Percentiles rank a stretch among this genome's conserved stretches.
These are phyloP conservation scores for Nyleta sp. DNA, from an alignment of 2,888 invertebrate species.

Conservation along the genomic window DNA sequence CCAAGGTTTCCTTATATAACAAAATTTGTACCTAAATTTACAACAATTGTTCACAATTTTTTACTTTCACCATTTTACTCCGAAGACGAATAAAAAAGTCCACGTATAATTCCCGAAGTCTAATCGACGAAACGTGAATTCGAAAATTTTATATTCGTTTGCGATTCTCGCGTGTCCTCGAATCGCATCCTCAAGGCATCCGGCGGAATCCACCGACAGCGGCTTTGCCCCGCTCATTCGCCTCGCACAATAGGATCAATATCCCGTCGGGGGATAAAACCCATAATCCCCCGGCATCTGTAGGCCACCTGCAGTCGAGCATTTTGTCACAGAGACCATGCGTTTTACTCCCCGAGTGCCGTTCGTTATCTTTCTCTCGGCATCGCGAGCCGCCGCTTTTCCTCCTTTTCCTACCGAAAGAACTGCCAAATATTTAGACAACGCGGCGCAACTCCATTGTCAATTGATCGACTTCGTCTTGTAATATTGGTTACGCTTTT, in stretches of 20 bases:
- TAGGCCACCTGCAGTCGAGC: conserved; percentile 82
- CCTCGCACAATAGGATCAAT: conserved; percentile 81
- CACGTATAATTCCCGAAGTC: no score
- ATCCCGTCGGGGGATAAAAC: conserved; percentile 82
- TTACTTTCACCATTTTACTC: no score
- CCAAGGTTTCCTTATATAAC: no score
- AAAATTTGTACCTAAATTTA: no score
- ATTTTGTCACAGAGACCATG: conserved; percentile 80
- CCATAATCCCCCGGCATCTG: conserved; percentile 81
- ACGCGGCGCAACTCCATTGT: conserved; percentile 70
- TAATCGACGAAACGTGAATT: conserved; percentile 16
- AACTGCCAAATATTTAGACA: conserved; percentile 80
- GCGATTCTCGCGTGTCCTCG: conserved; percentile 52
- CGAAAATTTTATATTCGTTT: conserved; percentile 18
- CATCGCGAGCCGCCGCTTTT: conserved; percentile 51
- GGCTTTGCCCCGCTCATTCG: conserved; percentile 69
- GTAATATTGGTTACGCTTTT: conserved; percentile 50
- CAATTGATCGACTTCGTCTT: conserved; percentile 65
- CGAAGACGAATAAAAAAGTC: no score
- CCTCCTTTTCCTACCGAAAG: conserved; percentile 65
- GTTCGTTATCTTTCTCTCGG: conserved; percentile 51
- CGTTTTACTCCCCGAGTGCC: conserved; percentile 67
- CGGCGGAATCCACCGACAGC: conserved; percentile 56
- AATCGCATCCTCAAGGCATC: conserved; percentile 58
- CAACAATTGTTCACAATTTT: no score